Evolutionary conservation across 2,797 vertebrate species (phyloP).

Genomic region (Eleutherodactylus coqui): DNA sequence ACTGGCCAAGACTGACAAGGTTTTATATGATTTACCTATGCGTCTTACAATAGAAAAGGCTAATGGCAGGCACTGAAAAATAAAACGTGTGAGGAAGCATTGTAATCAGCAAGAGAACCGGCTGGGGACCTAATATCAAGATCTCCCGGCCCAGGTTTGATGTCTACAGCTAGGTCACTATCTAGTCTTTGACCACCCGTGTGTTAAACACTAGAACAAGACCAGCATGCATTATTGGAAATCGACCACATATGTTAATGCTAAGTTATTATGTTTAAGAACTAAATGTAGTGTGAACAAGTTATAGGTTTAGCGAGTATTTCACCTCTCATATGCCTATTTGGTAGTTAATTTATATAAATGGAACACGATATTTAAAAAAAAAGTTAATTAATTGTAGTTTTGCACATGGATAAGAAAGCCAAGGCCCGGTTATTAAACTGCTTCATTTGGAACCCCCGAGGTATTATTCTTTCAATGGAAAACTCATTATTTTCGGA

Average conservation of each 20-base stretch:
- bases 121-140: background rate
- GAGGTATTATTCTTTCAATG: conserved; percentile 49
- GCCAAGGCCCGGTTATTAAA: conserved; percentile 16
- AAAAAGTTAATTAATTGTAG: conserved; percentile 2
- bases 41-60: too few relatives aligned
- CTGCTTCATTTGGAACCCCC: conserved; percentile 19
- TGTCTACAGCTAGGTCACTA: background rate
- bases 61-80: too few relatives aligned
- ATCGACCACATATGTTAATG: background rate
- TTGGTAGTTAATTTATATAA: background rate
- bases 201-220: background rate
- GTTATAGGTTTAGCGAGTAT: background rate
- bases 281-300: too few relatives aligned
- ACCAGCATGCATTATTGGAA: background rate
- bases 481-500: conserved; percentile 53
- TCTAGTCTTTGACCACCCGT: background rate
- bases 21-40: too few relatives aligned
- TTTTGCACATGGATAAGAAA: conserved; percentile 5
- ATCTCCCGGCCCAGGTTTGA: background rate
- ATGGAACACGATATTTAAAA: background rate
- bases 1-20: too few relatives aligned
- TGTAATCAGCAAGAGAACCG: background rate
- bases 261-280: too few relatives aligned
- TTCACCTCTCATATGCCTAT: background rate
- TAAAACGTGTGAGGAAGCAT: too few relatives aligned